These are phyloP conservation scores for Mormyrus hasselquistii DNA, from an alignment of 2,797 vertebrate species.

Conservation along the genomic window DNA sequence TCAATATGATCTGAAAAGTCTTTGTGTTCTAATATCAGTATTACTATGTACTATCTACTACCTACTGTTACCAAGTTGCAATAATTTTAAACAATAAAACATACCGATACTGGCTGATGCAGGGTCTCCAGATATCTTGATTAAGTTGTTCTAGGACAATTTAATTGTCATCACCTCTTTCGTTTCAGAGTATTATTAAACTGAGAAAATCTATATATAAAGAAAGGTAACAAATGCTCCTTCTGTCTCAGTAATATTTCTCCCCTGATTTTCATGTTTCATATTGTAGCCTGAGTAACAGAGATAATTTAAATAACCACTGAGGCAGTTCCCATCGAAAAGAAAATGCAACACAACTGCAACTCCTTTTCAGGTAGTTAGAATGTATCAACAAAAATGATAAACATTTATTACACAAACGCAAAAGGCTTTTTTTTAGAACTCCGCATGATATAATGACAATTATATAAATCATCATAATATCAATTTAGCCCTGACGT, in stretches of 20 bases:
- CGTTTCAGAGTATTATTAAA: not conserved
- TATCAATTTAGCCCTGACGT: constrained; percentile 22
- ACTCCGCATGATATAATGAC: constrained; percentile 9
- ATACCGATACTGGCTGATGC: not conserved
- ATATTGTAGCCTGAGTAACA: not conserved
- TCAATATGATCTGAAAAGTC: not conserved
- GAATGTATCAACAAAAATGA: constrained; percentile 1
- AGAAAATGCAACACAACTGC: not conserved
- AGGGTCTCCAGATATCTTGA: not conserved
- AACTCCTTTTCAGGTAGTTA: not conserved
- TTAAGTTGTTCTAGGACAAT: not conserved
- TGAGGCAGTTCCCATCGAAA: not conserved
- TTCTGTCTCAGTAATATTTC: not conserved
- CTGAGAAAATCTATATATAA: not conserved
- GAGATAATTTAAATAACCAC: not conserved
- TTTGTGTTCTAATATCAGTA: not conserved
- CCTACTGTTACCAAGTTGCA: not conserved
- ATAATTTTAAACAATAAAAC: not conserved
- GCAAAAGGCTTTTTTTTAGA: constrained; percentile 23
- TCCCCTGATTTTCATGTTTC: not conserved
- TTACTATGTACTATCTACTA: not conserved
- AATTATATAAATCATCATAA: constrained; percentile 24
- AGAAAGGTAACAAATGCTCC: not conserved
- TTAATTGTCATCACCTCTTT: not conserved
- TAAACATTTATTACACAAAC: constrained; percentile 16